These are phyloP conservation scores for Brachionus rotundiformis DNA, from an alignment of 1,140 invertebrate species.

Conservation along the genomic window DNA sequence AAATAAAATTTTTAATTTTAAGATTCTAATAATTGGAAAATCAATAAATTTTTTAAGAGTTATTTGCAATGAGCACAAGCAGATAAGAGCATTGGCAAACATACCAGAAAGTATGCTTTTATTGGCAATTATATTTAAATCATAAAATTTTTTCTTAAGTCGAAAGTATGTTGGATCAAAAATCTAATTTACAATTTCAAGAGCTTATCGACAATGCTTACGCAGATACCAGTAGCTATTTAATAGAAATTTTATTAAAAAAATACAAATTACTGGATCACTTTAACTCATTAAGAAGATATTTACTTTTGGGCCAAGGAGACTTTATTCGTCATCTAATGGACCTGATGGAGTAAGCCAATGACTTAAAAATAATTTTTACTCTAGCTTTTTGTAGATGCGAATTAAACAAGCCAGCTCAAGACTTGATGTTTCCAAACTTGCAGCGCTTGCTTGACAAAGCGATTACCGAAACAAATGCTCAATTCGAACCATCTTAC, in stretches of 20 bases:
- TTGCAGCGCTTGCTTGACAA: conserved; percentile 84
- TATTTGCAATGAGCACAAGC: conserved; percentile 78
- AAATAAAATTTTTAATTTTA: too few relatives aligned
- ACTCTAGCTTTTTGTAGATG: conserved; percentile 67
- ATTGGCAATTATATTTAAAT: too few relatives aligned
- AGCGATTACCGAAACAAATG: conserved; percentile 87
- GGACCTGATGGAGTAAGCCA: conserved; percentile 65
- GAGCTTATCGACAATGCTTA: conserved; percentile 42
- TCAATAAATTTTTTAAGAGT: conserved; percentile 90
- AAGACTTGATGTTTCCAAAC: conserved; percentile 81
- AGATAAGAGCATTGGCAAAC: conserved; percentile 66
- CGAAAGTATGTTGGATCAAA: conserved; percentile 47
- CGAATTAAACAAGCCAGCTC: conserved; percentile 85
- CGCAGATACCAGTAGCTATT: conserved; percentile 30
- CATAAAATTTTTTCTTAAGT: neutral
- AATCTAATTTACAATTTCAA: conserved; percentile 29
- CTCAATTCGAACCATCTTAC: conserved; percentile 87
- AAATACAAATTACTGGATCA: conserved; percentile 87
- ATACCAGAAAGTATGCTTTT: conserved; percentile 18
- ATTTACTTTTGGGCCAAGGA: conserved; percentile 87
- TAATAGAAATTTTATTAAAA: conserved; percentile 70
- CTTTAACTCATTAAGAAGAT: conserved; percentile 79
- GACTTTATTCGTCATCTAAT: conserved; percentile 91
- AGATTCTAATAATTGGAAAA: conserved; percentile 87
- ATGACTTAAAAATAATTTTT: neutral